Percentiles rank a stretch among this genome's conserved stretches.
phyloP scores from a whole-genome alignment of 2,797 vertebrate species.

The Xerus rutilus region DNA sequence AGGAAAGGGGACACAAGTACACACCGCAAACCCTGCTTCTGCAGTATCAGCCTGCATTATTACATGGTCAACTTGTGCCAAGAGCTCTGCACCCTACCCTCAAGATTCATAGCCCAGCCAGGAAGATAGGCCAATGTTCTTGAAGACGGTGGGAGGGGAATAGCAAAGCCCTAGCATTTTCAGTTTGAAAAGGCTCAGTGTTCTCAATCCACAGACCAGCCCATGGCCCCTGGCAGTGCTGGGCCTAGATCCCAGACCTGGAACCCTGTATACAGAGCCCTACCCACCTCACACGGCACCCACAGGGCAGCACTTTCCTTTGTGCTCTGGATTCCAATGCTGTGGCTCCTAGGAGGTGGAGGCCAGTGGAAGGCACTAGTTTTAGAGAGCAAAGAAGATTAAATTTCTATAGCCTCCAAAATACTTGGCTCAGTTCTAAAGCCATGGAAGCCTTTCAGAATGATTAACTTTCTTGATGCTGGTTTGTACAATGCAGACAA shows the following conservation, averaged over 20 bases:
- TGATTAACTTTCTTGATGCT: background rate
- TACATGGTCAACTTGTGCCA: background rate
- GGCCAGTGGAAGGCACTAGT: too few relatives aligned
- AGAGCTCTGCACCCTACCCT: background rate
- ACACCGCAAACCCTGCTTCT: background rate
- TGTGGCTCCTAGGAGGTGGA: background rate
- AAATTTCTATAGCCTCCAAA: background rate
- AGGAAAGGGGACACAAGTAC: background rate
- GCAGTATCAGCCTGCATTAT: background rate
- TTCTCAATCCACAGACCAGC: background rate
- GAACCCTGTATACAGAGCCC: background rate
- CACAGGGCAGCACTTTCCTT: background rate
- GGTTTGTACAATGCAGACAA: background rate
- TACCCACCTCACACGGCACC: background rate
- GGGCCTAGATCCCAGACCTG: background rate
- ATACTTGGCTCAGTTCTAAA: background rate
- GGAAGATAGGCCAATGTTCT: background rate
- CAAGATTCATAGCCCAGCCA: background rate
- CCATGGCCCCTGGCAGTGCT: background rate
- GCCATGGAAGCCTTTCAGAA: background rate
- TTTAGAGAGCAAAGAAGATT: background rate
- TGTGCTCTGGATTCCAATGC: background rate
- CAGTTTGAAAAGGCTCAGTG: background rate
- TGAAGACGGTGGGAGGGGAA: background rate
- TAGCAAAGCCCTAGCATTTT: background rate